Base-by-base conservation (phyloP, 2,797 vertebrate genomes). In the Poliocrania exsul region DNA sequence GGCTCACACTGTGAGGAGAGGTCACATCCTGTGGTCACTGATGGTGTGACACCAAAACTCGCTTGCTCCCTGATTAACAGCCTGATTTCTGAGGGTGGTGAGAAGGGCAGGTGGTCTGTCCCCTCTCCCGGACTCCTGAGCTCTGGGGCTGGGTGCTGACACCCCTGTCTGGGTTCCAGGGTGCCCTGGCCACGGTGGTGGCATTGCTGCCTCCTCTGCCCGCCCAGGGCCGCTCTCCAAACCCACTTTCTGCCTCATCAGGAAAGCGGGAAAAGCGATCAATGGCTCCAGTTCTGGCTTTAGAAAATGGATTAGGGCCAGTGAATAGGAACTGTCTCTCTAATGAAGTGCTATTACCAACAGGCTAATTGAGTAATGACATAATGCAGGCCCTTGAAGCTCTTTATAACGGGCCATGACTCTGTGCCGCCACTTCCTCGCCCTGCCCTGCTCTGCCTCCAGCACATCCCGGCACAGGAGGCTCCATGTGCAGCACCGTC, bases 291-390 rank as follows among this genome's bases (percentile, higher is more conserved):
- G 92, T 26, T 61, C 66, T 26, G 94, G 46, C 92, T 90, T 92
- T 90, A 97, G 95, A 95, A 83, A 97, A 96, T 50, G 87, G 95
- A 97, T 97, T 96, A 96, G 56, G 89, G 92, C 47, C 92, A 53
- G 85, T 96, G 97, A 96, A 96, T 95, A 72, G 96, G 94, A 96
- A 58, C 95, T 92, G 93, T 96, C 96, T 91, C 84, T 83, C 89
- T 97, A 97, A 97, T 96, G 96, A 97, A 97, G 97, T 96, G 97
- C 97, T 91, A 94, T 95, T 97, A 97, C 96, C 92, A 94, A 85
- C 95, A 93, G 87, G 79, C 97, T 97, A 97, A 98, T 97, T 97
- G 97, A 96, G 95, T 90, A 96, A 94, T 97, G 97, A 97, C 97
- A 97, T 88, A 97, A 93, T 87, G 85, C 96, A 96, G 95, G 70